A percentile compares a stretch with the other conserved stretches of the same genome.
Conservation (phyloP, 2,797 vertebrate genomes). For the Pelochelys cantorii region DNA sequence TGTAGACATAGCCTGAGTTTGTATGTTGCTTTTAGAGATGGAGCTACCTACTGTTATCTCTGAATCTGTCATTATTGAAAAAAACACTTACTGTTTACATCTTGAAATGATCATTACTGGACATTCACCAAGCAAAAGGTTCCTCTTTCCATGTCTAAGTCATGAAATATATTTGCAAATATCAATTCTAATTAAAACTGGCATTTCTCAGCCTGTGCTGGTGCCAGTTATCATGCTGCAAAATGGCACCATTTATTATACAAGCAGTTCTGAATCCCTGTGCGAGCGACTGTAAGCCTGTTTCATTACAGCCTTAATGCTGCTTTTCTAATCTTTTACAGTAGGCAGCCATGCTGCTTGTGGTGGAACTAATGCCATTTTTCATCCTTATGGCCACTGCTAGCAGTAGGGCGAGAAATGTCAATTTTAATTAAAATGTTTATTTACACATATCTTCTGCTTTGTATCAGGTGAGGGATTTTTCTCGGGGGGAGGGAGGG, state of each 20-base stretch:
- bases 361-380: constrained; percentile 55
- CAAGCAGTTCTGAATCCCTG: background rate
- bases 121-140: background rate
- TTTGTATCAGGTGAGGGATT: background rate
- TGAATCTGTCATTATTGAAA: background rate
- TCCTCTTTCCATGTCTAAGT: background rate
- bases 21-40: background rate
- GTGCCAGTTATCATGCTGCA: background rate
- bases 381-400: constrained; percentile 31
- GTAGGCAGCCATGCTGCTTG: rapidly evolving
- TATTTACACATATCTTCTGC: constrained; percentile 53
- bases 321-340: constrained; percentile 3
- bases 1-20: background rate
- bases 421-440: constrained; percentile 60
- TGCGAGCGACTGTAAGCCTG: background rate
- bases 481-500: background rate
- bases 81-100: background rate
- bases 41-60: background rate
- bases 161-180: background rate
- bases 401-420: constrained; percentile 15
- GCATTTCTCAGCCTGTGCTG: background rate
- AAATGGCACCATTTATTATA: background rate
- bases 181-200: background rate
- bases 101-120: background rate
- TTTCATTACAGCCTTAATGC: constrained; percentile 14